Evolutionary conservation across 1,140 invertebrate genomes (phyloP), one percentile per base, ranked within the genome.

Genomic region (Leptinotarsa defecta): DNA sequence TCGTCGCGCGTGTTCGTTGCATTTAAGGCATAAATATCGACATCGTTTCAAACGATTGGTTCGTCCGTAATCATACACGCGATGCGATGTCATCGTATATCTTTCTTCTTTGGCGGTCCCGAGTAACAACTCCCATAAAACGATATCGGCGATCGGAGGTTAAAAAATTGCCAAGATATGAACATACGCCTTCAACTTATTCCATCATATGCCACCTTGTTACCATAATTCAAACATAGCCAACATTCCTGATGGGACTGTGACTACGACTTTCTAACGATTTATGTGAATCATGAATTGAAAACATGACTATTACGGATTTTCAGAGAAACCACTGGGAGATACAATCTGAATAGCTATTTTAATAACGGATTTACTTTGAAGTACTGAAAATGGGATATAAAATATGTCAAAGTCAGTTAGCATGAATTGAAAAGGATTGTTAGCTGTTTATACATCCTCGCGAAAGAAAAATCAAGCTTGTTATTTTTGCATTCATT

Each of bases 71-170:
- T 76, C 72, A 76, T 78, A 78, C 77, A 78, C 73, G 77, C 71
- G 71, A 75, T 74, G 67, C 71, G 63, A 71, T 80, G 77, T 80
- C 77, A 63, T 74, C 74, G 71, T 80, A 78, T 78, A 80, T 80
- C 77, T 78, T 76, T 72, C 79, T 76, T 76, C 79, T 80, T 80
- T 80, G 79, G 79, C 79, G 79, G 79, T 80, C 73, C 64, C 74
- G 67, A n/a, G 74, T 79, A 77, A 79, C 78, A 79, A 79, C 76
- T 76, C 64, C 65, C 78, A 77, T 79, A 78, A 79, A 75, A 22
- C 74, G 68, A 73, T 22, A 52, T 73, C 70, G 63, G 68, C 43
- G 61, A 73, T 73, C 70, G 24, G 8, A n/a, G 24, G 27, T 34
- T 62, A 27, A 72, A 70, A 70, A 70, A 71, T 71, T 15, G 43